Conservation (phyloP, 2,797 vertebrate genomes). For the Pseudochirops cupreus region DNA sequence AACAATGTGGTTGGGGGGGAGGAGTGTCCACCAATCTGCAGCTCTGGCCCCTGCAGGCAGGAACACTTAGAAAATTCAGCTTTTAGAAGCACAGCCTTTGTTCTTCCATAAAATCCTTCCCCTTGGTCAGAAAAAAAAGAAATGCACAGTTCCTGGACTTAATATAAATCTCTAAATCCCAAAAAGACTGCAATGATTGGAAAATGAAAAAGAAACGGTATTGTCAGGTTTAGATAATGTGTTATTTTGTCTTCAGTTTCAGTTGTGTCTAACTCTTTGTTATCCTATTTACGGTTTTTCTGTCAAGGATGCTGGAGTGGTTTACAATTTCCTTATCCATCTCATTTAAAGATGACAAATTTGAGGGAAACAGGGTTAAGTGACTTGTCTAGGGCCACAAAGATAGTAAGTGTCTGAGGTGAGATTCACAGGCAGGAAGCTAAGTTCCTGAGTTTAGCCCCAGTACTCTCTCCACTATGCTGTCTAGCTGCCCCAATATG, state of each 20-base stretch:
- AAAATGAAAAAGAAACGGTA: background rate
- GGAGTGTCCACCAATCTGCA: no score
- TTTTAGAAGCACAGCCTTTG: no score
- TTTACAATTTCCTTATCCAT: background rate
- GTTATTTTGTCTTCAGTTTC: background rate
- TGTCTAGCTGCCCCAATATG: background rate
- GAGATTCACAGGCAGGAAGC: background rate
- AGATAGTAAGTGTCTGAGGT: background rate
- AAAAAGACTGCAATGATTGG: background rate
- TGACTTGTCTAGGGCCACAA: background rate
- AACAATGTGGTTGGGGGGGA: no score
- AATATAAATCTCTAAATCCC: background rate
- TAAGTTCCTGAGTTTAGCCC: background rate
- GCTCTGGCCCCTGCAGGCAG: no score
- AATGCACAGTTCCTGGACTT: background rate
- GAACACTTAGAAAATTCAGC: no score
- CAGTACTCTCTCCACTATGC: background rate
- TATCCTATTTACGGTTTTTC: background rate
- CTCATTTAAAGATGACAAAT: background rate
- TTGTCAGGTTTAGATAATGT: background rate
- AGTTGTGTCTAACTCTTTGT: background rate
- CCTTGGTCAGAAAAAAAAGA: no score
- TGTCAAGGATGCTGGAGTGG: background rate
- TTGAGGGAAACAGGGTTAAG: background rate
- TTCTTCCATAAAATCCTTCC: no score